These are phyloP conservation scores for Alectoris magna DNA, from an alignment of 2,797 vertebrate species.

Conservation along the genomic window DNA sequence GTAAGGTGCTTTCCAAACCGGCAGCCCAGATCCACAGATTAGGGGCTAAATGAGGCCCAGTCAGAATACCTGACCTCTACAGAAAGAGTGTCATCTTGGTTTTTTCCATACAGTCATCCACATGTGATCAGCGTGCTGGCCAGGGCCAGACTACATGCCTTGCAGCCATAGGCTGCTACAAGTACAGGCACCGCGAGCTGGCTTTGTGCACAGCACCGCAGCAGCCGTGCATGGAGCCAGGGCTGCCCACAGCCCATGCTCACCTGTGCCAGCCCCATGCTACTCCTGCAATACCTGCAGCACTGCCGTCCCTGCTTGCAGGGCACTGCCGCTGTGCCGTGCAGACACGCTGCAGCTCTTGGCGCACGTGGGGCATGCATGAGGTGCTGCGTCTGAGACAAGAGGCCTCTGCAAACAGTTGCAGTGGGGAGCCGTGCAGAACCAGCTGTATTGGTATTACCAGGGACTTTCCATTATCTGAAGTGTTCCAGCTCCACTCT, in stretches of 20 bases:
- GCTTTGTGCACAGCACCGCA: background rate
- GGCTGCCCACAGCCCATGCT: background rate
- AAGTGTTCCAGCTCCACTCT: constrained; percentile 38
- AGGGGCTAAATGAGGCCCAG: background rate
- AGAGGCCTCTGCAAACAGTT: constrained; percentile 27
- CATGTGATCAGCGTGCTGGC: background rate
- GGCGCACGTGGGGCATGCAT: background rate
- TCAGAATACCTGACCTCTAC: background rate
- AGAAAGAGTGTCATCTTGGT: background rate
- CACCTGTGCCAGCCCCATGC: background rate
- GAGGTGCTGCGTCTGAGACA: background rate
- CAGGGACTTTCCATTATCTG: constrained; percentile 70
- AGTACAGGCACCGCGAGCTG: background rate
- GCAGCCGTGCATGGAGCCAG: rapidly evolving
- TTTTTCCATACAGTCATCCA: background rate
- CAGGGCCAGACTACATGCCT: background rate
- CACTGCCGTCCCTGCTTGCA: background rate
- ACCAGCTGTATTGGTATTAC: constrained; percentile 23
- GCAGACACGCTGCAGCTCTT: background rate
- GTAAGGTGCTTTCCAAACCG: background rate
- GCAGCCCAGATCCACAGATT: constrained; percentile 33
- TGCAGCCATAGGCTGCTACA: background rate
- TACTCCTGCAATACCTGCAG: rapidly evolving
- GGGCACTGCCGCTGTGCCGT: background rate
- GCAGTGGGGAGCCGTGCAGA: constrained; percentile 12